phyloP scores from a whole-genome alignment of 2,888 invertebrate species.

The Macrosiphum euphorbiae region DNA sequence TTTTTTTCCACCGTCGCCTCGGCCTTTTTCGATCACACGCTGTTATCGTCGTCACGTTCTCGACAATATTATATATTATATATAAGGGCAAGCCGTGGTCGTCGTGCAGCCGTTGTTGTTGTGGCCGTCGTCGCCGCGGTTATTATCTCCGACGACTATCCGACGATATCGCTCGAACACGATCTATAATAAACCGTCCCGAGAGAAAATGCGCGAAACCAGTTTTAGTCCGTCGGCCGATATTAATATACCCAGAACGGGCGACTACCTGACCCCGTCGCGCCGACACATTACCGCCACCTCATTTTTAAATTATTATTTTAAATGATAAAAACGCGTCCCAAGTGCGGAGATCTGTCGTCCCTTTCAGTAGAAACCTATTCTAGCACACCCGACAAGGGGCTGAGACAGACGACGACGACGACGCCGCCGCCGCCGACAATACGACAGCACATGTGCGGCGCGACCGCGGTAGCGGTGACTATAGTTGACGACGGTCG shows the following conservation, averaged over 20 bases:
- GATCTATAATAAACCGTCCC: neutral
- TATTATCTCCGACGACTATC: neutral
- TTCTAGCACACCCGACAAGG: neutral
- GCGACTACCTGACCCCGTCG: conserved; percentile 1
- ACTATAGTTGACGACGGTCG: neutral
- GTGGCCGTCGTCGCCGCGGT: neutral
- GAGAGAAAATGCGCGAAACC: conserved; percentile 29
- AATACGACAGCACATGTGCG: neutral
- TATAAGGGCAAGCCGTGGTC: neutral
- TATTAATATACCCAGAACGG: neutral
- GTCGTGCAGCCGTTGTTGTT: neutral
- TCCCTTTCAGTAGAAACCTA: neutral
- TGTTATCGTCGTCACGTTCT: conserved; percentile 1
- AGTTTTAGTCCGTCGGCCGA: neutral
- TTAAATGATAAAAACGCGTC: neutral
- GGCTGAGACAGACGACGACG: neutral
- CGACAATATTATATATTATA: neutral
- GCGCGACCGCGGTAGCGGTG: neutral
- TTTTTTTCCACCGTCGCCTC: neutral
- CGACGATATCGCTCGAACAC: conserved; percentile 4
- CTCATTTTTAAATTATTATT: neutral
- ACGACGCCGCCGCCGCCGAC: neutral
- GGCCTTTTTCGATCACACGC: neutral
- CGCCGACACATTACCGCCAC: neutral
- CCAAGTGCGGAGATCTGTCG: neutral